These are phyloP conservation scores for Orthonyx spaldingii DNA, from an alignment of 2,113 vertebrate species.

Conservation along the genomic window DNA sequence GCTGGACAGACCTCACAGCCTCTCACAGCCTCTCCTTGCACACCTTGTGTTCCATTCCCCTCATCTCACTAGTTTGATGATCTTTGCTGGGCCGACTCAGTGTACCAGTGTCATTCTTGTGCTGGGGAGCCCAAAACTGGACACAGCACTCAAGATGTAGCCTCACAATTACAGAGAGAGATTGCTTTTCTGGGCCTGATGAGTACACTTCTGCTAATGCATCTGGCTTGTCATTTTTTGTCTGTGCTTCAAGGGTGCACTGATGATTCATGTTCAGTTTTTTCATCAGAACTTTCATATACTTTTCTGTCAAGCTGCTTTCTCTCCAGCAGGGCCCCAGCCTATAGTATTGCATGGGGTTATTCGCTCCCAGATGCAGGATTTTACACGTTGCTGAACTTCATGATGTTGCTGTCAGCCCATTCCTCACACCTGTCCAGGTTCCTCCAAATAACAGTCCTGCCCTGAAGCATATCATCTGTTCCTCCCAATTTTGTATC, in stretches of 20 bases:
- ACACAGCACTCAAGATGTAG: neutral
- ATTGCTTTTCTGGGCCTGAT: neutral
- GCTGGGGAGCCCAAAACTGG: neutral
- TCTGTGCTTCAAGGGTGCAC: neutral
- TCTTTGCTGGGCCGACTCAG: neutral
- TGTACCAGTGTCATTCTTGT: neutral
- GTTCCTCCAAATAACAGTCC: neutral
- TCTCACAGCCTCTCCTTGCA: neutral
- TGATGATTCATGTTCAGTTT: neutral
- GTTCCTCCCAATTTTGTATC: neutral
- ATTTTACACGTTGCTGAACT: conserved; percentile 15
- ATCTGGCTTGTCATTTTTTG: neutral
- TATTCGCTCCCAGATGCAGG: neutral
- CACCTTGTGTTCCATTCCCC: neutral
- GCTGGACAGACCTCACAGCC: neutral
- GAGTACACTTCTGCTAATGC: neutral
- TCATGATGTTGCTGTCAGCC: neutral
- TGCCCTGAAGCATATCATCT: neutral
- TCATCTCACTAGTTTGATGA: neutral
- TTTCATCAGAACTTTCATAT: neutral
- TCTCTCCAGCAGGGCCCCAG: neutral
- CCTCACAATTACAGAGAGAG: neutral
- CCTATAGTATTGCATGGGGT: neutral
- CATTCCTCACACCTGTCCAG: conserved; percentile 6
- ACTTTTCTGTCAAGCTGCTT: neutral